A percentile compares a stretch with the other conserved stretches of the same genome.
These are phyloP conservation scores for Brenthis daphne DNA, from an alignment of 2,888 invertebrate species.

Conservation along the genomic window DNA sequence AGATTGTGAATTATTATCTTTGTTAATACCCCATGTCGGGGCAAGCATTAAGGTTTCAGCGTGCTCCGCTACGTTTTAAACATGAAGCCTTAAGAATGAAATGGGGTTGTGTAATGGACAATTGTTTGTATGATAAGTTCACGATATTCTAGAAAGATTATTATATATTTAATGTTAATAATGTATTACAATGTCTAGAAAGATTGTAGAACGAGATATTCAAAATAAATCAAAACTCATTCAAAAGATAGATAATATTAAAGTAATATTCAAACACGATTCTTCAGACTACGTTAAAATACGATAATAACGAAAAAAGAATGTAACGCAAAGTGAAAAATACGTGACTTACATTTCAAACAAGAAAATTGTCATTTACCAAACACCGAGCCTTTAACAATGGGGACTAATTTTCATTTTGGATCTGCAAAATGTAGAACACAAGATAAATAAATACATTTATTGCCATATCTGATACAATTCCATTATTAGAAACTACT, in stretches of 20 bases:
- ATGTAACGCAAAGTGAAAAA: slow-evolving; percentile 39
- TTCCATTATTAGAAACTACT: slow-evolving; percentile 39
- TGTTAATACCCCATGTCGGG: slow-evolving; percentile 45
- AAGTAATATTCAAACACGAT: too few species aligned
- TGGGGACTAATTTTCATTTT: slow-evolving; percentile 13
- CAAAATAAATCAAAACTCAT: too few species aligned
- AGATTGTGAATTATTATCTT: slow-evolving; percentile 70
- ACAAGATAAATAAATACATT: slow-evolving; percentile 13
- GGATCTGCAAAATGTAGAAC: background rate
- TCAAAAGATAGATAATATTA: too few species aligned
- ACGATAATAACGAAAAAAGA: slow-evolving; percentile 23
- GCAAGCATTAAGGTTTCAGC: slow-evolving; percentile 36
- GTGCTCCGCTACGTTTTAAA: slow-evolving; percentile 33
- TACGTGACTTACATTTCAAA: slow-evolving; percentile 56
- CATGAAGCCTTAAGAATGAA: background rate
- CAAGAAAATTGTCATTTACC: slow-evolving; percentile 9
- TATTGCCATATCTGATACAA: slow-evolving; percentile 37
- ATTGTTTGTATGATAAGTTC: too few species aligned
- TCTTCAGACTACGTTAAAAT: background rate
- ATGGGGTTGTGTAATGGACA: background rate
- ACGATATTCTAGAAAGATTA: background rate
- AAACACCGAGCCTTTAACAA: background rate
- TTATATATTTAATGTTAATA: background rate
- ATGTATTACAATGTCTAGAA: background rate
- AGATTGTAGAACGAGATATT: too few species aligned